These are phyloP conservation scores for Andrena trimmerana DNA, from an alignment of 2,888 invertebrate species.

Conservation along the genomic window DNA sequence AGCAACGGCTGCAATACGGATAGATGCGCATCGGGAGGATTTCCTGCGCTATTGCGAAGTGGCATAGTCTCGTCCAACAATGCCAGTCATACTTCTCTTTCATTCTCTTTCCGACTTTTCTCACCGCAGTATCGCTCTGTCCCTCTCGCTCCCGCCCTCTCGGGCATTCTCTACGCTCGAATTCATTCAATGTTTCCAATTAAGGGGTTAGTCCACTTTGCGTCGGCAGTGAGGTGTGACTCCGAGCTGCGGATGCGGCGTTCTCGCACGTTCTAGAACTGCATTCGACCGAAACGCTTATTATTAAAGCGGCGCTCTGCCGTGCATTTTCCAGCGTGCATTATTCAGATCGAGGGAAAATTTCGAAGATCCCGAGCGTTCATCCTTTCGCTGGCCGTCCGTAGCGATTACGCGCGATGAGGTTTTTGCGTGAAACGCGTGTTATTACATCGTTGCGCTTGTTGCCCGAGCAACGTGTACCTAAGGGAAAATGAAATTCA, in stretches of 20 bases:
- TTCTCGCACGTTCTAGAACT: slow-evolving; percentile 74
- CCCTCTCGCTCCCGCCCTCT: slow-evolving; percentile 19
- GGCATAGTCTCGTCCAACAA: slow-evolving; percentile 46
- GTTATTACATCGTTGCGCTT: not conserved
- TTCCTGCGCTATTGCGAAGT: slow-evolving; percentile 56
- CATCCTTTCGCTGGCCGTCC: not conserved
- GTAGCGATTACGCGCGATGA: not conserved
- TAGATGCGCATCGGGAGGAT: slow-evolving; percentile 57
- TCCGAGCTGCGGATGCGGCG: slow-evolving; percentile 66
- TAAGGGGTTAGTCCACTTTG: slow-evolving; percentile 75
- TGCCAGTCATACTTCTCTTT: slow-evolving; percentile 37
- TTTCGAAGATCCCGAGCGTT: slow-evolving; percentile 14
- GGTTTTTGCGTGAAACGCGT: not conserved
- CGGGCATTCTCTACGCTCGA: slow-evolving; percentile 61
- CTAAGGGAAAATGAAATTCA: slow-evolving; percentile 23
- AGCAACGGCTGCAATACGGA: slow-evolving; percentile 15
- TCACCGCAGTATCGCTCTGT: slow-evolving; percentile 19
- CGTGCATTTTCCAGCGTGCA: slow-evolving; percentile 43
- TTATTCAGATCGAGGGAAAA: slow-evolving; percentile 25
- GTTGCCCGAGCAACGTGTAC: too few relatives aligned
- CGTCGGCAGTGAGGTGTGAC: slow-evolving; percentile 74
- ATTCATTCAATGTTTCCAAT: slow-evolving; percentile 74
- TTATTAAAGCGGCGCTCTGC: slow-evolving; percentile 56
- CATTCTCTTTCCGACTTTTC: slow-evolving; percentile 30
- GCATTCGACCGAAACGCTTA: slow-evolving; percentile 72